Conservation (phyloP, 2,797 vertebrate species). For the Buceros bicornis region DNA sequence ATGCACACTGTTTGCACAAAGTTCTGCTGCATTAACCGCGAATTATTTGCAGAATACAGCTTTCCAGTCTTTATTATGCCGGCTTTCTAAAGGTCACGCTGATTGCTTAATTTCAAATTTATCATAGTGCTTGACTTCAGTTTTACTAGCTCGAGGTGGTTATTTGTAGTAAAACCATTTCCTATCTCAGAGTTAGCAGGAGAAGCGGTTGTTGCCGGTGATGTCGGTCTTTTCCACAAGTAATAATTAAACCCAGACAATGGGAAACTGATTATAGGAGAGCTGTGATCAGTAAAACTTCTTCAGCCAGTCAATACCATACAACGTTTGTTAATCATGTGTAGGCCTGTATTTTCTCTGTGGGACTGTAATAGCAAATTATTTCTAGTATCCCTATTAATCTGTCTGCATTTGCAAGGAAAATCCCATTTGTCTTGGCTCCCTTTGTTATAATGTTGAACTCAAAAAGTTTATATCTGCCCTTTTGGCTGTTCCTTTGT, state of each 20-base stretch:
- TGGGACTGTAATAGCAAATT: neutral
- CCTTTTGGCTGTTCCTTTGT: conserved; percentile 31
- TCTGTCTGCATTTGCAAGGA: neutral
- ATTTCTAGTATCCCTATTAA: neutral
- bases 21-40: neutral
- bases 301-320: neutral
- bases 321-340: neutral
- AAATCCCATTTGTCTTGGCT: neutral
- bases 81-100: conserved; percentile 46
- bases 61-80: neutral
- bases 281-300: conserved; percentile 18
- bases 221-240: neutral
- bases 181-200: neutral
- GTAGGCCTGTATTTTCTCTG: neutral
- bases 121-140: conserved; percentile 44
- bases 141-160: conserved; percentile 55
- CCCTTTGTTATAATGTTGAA: neutral
- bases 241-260: conserved; percentile 28
- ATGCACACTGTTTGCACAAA: neutral
- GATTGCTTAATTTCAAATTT: conserved; percentile 48
- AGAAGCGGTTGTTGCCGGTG: neutral
- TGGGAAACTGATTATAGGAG: neutral
- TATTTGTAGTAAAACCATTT: neutral
- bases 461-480: conserved; percentile 5
- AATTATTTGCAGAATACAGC: neutral